These are phyloP conservation scores for Danio aesculapii DNA, from an alignment of 2,797 vertebrate genomes.

Conservation along the genomic window DNA sequence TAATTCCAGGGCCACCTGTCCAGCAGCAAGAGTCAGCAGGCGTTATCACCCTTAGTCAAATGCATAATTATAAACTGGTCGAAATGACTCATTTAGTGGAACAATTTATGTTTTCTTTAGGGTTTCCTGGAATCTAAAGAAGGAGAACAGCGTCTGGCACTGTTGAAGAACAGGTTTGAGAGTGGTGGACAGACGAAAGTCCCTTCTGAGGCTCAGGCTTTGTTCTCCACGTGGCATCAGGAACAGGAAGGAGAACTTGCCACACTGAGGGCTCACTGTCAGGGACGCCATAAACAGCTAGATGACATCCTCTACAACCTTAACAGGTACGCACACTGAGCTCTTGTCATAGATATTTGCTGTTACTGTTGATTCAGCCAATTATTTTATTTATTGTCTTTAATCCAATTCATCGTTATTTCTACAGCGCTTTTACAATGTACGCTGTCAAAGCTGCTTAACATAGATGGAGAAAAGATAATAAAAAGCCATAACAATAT, in stretches of 20 bases:
- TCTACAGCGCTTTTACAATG: too few relatives aligned
- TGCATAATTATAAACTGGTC: background rate
- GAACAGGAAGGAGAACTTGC: slow-evolving; percentile 85
- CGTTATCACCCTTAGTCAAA: slow-evolving; percentile 1
- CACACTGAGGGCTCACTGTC: slow-evolving; percentile 81
- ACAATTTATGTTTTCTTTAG: slow-evolving; percentile 67
- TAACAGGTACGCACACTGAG: slow-evolving; percentile 74
- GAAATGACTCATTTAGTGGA: background rate
- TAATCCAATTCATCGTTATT: background rate
- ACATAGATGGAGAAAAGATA: too few relatives aligned
- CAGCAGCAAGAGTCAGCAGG: background rate
- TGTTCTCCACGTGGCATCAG: slow-evolving; percentile 80
- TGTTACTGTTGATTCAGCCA: background rate
- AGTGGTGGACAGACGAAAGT: slow-evolving; percentile 76
- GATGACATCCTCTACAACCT: slow-evolving; percentile 75
- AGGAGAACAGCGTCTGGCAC: slow-evolving; percentile 79
- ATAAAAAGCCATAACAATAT: too few relatives aligned
- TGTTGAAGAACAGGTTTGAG: slow-evolving; percentile 79
- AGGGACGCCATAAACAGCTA: slow-evolving; percentile 79
- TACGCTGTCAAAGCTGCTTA: too few relatives aligned
- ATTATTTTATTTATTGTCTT: background rate
- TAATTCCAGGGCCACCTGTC: background rate
- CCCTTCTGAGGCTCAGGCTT: slow-evolving; percentile 76
- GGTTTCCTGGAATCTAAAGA: slow-evolving; percentile 84
- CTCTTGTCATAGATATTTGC: background rate